phyloP scores from a whole-genome alignment of 2,113 vertebrate species.

The Neogale vison region DNA sequence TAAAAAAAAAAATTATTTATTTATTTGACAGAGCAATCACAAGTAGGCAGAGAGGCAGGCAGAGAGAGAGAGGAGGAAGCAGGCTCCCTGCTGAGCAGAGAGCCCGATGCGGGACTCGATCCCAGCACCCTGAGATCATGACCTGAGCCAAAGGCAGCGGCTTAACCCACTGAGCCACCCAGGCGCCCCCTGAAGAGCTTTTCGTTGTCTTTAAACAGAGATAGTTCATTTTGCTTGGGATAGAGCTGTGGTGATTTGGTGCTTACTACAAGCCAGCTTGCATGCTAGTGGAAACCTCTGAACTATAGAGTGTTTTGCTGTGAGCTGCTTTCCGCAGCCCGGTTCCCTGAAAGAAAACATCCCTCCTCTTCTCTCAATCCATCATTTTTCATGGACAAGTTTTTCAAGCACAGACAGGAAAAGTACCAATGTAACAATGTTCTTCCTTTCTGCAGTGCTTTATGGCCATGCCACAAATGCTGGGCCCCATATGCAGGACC shows the following conservation, averaged over 20 bases:
- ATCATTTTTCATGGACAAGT: not conserved
- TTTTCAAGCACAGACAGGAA: slow-evolving; percentile 14
- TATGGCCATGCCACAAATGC: not conserved
- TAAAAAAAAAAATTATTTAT: not conserved
- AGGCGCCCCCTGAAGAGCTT: slow-evolving; percentile 26
- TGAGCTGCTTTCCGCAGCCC: not conserved
- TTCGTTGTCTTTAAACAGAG: slow-evolving; percentile 32
- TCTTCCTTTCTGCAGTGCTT: not conserved
- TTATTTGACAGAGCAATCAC: no score
- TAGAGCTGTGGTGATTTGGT: slow-evolving; percentile 11
- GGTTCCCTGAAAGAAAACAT: slow-evolving; percentile 15
- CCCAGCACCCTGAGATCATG: no score
- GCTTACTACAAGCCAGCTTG: slow-evolving; percentile 35
- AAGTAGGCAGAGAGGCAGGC: no score
- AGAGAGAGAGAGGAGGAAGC: no score
- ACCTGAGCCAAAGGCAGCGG: no score
- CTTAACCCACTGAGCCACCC: no score
- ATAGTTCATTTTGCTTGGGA: slow-evolving; percentile 6
- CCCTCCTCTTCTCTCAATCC: not conserved
- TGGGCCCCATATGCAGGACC: no score
- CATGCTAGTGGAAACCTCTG: not conserved
- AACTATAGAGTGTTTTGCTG: not conserved
- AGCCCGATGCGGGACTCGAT: no score
- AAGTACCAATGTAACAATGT: not conserved
- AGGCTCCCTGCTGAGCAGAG: no score